phyloP scores from a whole-genome alignment of 2,113 vertebrate species.

The Platysternon megacephalum region DNA sequence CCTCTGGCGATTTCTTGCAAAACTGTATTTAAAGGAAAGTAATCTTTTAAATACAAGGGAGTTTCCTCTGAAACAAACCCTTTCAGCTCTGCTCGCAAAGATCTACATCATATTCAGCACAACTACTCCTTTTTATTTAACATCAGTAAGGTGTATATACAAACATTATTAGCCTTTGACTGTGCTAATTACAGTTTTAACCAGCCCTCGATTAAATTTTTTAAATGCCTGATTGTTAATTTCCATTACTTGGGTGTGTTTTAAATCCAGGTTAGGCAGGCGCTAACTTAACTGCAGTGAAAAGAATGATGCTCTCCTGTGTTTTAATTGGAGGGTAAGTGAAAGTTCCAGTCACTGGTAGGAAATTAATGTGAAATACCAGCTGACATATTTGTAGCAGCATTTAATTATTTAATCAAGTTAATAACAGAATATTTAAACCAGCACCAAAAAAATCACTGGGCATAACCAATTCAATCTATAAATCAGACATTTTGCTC shows the following conservation, averaged over 20 bases:
- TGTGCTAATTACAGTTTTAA: not conserved
- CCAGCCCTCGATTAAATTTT: not conserved
- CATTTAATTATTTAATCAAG: conserved; percentile 82
- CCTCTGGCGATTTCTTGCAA: conserved; percentile 5
- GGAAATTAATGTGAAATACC: conserved; percentile 75
- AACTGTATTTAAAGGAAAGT: conserved; percentile 16
- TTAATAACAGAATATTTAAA: conserved; percentile 79
- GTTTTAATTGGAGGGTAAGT: not conserved
- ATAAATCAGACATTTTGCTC: conserved; percentile 73
- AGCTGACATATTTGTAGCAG: conserved; percentile 74
- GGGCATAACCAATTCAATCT: conserved; percentile 67
- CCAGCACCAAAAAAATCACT: conserved; percentile 67
- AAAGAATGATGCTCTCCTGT: not conserved
- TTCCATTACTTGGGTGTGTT: not conserved
- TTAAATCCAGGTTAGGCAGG: not conserved
- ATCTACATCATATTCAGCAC: not conserved
- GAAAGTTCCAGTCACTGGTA: conserved; percentile 35
- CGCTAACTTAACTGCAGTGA: not conserved
- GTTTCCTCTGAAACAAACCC: conserved; percentile 3
- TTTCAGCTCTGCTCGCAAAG: not conserved
- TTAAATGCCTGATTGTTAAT: not conserved
- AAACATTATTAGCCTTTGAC: not conserved
- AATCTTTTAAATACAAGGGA: not conserved
- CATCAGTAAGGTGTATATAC: not conserved
- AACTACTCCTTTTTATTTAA: not conserved